Conservation (phyloP, 53 echinoderm and acorn worm species). For the Glandiceps talaboti region DNA sequence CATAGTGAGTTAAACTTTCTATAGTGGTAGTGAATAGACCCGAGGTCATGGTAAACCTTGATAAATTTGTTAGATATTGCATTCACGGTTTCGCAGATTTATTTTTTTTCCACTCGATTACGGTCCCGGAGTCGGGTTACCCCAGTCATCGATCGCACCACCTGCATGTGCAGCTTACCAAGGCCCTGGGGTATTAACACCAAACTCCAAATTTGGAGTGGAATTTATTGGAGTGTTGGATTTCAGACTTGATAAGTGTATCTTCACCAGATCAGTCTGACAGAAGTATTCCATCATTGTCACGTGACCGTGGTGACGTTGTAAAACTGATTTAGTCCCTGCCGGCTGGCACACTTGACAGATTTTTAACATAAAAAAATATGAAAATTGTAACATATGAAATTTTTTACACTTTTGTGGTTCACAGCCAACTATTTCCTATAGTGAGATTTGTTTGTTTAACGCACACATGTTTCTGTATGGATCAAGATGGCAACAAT, state of each 20-base stretch:
- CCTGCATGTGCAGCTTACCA: not conserved
- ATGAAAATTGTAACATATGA: no score
- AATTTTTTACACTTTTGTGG: no score
- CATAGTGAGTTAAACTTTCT: no score
- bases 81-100: not conserved
- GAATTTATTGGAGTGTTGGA: not conserved
- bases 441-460: no score
- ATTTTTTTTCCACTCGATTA: not conserved
- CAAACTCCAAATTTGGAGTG: not conserved
- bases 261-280: not conserved
- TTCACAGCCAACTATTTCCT: no score
- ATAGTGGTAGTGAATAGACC: not conserved
- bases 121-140: not conserved
- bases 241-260: not conserved
- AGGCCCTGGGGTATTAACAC: not conserved
- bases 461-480: no score
- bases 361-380: no score
- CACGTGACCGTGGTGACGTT: no score
- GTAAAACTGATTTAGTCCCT: no score
- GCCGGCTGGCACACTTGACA: no score
- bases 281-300: no score
- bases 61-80: not conserved
- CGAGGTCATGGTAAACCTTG: not conserved
- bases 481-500: no score
- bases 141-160: not conserved